phyloP scores from a whole-genome alignment of 2,888 invertebrate species.

The Leptinotarsa haldemani region DNA sequence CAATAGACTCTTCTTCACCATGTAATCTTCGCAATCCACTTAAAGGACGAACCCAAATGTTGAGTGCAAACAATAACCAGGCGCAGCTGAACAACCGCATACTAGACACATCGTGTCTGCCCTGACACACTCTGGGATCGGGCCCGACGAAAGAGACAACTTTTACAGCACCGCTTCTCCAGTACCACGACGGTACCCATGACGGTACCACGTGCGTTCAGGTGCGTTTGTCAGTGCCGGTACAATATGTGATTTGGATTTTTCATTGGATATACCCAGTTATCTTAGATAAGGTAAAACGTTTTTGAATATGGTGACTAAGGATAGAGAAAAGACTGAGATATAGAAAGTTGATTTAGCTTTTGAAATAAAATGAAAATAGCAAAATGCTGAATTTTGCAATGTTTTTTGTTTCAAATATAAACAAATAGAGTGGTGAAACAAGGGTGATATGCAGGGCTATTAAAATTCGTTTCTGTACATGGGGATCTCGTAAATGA shows the following conservation, averaged over 20 bases:
- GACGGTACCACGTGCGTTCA: conserved; percentile 49
- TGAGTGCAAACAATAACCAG: conserved; percentile 23
- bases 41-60: conserved; percentile 26
- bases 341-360: too few relatives aligned
- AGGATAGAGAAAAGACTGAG: too few relatives aligned
- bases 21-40: conserved; percentile 16
- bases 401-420: too few relatives aligned
- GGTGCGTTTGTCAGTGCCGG: conserved; percentile 35
- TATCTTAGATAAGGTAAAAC: conserved; percentile 17
- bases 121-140: conserved; percentile 57
- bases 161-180: conserved; percentile 41
- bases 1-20: conserved; percentile 8
- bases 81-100: conserved; percentile 27
- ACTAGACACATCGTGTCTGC: conserved; percentile 48
- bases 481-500: too few relatives aligned
- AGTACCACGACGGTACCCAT: conserved; percentile 58
- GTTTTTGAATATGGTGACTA: too few relatives aligned
- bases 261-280: conserved; percentile 7
- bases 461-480: too few relatives aligned
- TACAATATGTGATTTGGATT: conserved; percentile 42
- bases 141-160: conserved; percentile 46
- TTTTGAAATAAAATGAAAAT: too few relatives aligned
- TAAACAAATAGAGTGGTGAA: too few relatives aligned
- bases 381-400: too few relatives aligned
- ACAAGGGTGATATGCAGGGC: too few relatives aligned